Percentiles rank a stretch among this genome's conserved stretches.
Evolutionary conservation across 2,113 vertebrate species (phyloP).

Genomic region (Gasterosteus aculeatus): DNA sequence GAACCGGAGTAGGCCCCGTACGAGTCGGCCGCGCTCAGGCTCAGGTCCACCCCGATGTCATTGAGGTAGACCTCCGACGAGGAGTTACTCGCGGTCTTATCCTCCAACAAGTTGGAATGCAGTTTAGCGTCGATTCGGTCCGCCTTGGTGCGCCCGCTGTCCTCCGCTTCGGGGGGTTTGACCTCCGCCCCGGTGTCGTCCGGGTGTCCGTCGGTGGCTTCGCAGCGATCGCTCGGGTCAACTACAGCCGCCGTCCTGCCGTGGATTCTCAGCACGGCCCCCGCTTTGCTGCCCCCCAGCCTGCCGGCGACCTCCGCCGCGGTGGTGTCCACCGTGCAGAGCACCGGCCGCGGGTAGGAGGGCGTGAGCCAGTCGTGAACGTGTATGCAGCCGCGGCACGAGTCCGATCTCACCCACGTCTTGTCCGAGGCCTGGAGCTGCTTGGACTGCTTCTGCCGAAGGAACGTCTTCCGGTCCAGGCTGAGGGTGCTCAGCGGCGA

Average conservation of each 20-base stretch:
- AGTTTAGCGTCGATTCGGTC: conserved; percentile 38
- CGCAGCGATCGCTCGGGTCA: conserved; percentile 42
- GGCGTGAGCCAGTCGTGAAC: conserved; percentile 84
- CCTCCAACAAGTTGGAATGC: conserved; percentile 47
- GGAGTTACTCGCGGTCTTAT: conserved; percentile 60
- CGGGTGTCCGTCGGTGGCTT: conserved; percentile 26
- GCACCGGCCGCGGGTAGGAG: conserved; percentile 85
- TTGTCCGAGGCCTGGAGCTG: conserved; percentile 87
- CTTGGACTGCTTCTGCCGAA: conserved; percentile 85
- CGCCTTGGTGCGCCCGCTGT: conserved; percentile 44
- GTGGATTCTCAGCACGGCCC: conserved; percentile 79
- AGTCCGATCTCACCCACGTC: conserved; percentile 88
- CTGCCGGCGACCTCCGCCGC: conserved; percentile 84
- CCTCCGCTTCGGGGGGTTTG: conserved; percentile 38
- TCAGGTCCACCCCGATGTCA: conserved; percentile 62
- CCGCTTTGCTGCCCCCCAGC: conserved; percentile 82
- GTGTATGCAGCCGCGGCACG: conserved; percentile 88
- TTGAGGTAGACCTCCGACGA: conserved; percentile 70
- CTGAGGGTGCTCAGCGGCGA: conserved; percentile 85
- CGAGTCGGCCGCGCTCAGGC: conserved; percentile 51
- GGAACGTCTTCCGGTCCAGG: conserved; percentile 85
- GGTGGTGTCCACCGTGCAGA: conserved; percentile 88
- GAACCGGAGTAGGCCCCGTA: conserved; percentile 74
- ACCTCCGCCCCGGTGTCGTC: conserved; percentile 39
- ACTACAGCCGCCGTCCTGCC: conserved; percentile 56